Conservation (phyloP, 2,113 vertebrate genomes). For the Mus musculus region GRCm39 chr9:79664001-79664500, state of each 20-base stretch:
- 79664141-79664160: too few species aligned
- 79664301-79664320: not conserved
- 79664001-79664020: not conserved
- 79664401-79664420: not conserved
- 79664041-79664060: too few species aligned
- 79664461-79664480: not conserved
- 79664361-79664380: slow-evolving; percentile 26
- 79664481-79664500: not conserved
- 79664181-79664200: not conserved
- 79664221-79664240: not conserved
- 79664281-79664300: not conserved
- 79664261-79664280: not conserved
- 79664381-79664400: slow-evolving; percentile 29
- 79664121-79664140: too few species aligned
- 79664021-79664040: too few species aligned
- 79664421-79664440: not conserved
- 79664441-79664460: slow-evolving; percentile 39
- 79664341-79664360: slow-evolving; percentile 41
- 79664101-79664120: too few species aligned
- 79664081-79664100: too few species aligned
- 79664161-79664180: not conserved
- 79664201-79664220: slow-evolving; percentile 16
- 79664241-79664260: slow-evolving; percentile 57
- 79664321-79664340: not conserved
- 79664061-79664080: too few species aligned